Evolutionary conservation across 2,797 vertebrate genomes (phyloP).

Genomic region (Ptychadena robeensis): DNA sequence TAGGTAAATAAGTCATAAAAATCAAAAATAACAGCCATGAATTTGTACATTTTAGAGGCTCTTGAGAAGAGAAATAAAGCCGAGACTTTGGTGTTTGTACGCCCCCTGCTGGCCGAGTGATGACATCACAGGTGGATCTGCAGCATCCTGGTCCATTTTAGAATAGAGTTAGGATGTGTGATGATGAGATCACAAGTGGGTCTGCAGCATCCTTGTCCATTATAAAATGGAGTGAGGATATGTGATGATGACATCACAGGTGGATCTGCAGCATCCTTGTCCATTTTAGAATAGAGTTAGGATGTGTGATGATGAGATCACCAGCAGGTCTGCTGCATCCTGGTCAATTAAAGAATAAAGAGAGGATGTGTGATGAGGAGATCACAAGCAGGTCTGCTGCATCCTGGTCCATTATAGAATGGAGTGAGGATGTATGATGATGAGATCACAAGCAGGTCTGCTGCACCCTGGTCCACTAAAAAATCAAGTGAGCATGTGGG

Average conservation of each 20-base stretch:
- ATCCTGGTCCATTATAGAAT: too few relatives aligned
- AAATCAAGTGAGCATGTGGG: too few relatives aligned
- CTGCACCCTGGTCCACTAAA: too few relatives aligned
- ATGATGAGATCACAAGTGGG: background rate
- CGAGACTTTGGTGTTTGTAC: slow-evolving; percentile 25
- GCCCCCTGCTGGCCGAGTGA: slow-evolving; percentile 38
- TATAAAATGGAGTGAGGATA: too few relatives aligned
- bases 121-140: background rate
- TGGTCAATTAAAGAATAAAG: too few relatives aligned
- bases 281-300: too few relatives aligned
- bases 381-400: too few relatives aligned
- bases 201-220: background rate
- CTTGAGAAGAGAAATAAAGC: slow-evolving; percentile 4
- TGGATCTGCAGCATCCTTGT: background rate
- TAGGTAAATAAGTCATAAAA: slow-evolving; percentile 62
- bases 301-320: background rate
- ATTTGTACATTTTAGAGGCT: slow-evolving; percentile 56
- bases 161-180: too few relatives aligned
- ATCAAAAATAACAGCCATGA: slow-evolving; percentile 59
- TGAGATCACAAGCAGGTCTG: too few relatives aligned
- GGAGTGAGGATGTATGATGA: too few relatives aligned
- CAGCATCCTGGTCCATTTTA: background rate
- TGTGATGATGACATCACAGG: background rate
- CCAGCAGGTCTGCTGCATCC: background rate
- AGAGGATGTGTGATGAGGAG: too few relatives aligned